Evolutionary conservation across 2,797 vertebrate genomes (phyloP).

Genomic region (Cyprinodon diabolis): DNA sequence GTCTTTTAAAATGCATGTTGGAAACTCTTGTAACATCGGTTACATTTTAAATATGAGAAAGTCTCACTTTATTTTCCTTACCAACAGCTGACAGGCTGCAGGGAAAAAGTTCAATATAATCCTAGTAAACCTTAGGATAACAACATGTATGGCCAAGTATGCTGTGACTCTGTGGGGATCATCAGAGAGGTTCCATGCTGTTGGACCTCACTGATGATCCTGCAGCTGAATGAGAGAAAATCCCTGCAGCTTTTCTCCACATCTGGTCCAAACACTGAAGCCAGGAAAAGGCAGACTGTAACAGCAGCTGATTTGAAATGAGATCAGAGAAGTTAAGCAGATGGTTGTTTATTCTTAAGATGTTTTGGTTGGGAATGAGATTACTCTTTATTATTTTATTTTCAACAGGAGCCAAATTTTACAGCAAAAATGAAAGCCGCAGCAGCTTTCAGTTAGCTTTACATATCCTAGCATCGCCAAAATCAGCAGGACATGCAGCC

Average conservation of each 20-base stretch:
- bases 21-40: not conserved
- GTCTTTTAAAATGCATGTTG: not conserved
- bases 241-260: constrained; percentile 12
- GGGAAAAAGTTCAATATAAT: not conserved
- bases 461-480: not conserved
- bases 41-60: not conserved
- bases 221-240: constrained; percentile 4
- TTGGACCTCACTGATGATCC: not conserved
- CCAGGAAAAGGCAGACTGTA: not conserved
- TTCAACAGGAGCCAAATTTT: not conserved
- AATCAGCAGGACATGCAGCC: not conserved
- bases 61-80: not conserved
- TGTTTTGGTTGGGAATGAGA: constrained; percentile 5
- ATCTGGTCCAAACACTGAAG: constrained; percentile 11
- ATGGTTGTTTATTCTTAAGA: not conserved
- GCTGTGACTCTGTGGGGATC: not conserved
- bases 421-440: not conserved
- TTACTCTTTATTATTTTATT: not conserved
- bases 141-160: not conserved
- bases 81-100: not conserved
- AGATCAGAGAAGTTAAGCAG: constrained; percentile 12
- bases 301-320: constrained; percentile 1
- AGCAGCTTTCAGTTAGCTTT: not conserved
- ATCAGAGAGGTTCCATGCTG: not conserved
- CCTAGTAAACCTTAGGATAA: not conserved